Base-by-base conservation (phyloP, 2,888 invertebrate species). In the Drosophila kuntzei region DNA sequence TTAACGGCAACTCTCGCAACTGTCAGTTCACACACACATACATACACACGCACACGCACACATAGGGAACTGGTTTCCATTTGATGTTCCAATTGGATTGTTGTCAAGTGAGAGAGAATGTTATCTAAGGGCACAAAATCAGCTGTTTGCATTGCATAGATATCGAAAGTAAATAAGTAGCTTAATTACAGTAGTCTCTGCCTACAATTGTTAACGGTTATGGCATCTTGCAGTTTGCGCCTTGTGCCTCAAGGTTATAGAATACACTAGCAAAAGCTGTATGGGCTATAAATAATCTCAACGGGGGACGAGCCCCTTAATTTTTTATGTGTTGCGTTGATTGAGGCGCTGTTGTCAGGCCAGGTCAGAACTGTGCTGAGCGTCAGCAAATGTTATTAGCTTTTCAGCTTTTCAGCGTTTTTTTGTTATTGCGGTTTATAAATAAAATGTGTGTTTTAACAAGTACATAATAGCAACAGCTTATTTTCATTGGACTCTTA, bases 1-100 rank as follows among this genome's bases (percentile, higher is more conserved):
- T 71, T 82, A 82, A 82, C 81, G 83, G 83, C 72, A 83, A 77
- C 74, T 76, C 69, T 79, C 54, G 74, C 63, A 66, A 59, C 61
- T 71, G 63, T 61, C 72, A 55, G 16, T 41, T 69, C 18, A 55
- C 74, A 58, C 64, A 61, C 27, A 57, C 34, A 27, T 9, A 27
- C 25, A 25, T 1, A 7, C 25, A n/a, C 22, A 22, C 9, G 2
- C 9, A 9, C 32, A 32, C 32, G 25, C 43, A 39, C 44, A 49
- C 18, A 37, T 18, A 22, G 11, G 7, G 8, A 77, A 70, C 65
- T 62, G 69, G 73, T 62, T 69, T 7, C 25, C 55, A 32, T 29
- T 36, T 29, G 16, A 14, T 32, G 20, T 43, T 9, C 8, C 46
- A 18, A 14, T 47, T 20, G 20, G 41, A 18, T n/a, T 71, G 60